phyloP scores from a whole-genome alignment of 2,113 vertebrate genomes.

The Etheostoma spectabile region DNA sequence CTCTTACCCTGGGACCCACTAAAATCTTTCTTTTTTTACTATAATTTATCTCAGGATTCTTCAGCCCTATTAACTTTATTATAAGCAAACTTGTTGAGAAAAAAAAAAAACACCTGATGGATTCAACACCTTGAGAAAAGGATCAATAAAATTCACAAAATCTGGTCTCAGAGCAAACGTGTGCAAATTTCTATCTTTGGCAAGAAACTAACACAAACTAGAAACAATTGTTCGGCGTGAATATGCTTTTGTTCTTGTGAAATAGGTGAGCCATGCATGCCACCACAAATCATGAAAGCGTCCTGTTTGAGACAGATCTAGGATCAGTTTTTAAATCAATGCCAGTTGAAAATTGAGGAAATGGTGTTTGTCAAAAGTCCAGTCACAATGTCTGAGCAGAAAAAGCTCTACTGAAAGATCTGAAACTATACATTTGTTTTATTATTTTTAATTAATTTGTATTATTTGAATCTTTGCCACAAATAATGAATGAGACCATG shows the following conservation, averaged over 20 bases:
- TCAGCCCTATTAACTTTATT: not conserved
- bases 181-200: not conserved
- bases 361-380: slow-evolving; percentile 3
- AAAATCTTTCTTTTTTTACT: slow-evolving; percentile 19
- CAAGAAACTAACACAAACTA: not conserved
- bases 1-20: slow-evolving; percentile 24
- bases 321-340: slow-evolving; percentile 32
- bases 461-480: not conserved
- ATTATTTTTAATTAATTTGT: not conserved
- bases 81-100: not conserved
- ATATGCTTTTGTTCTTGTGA: slow-evolving; percentile 7
- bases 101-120: slow-evolving; percentile 43
- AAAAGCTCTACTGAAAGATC: not conserved
- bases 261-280: slow-evolving; percentile 45
- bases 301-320: slow-evolving; percentile 14
- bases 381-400: not conserved
- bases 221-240: not conserved
- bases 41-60: slow-evolving; percentile 13
- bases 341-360: slow-evolving; percentile 29
- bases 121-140: slow-evolving; percentile 48
- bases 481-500: not conserved
- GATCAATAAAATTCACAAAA: slow-evolving; percentile 2
- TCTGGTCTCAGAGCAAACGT: not conserved
- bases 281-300: slow-evolving; percentile 30
- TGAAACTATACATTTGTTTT: not conserved